Evolutionary conservation across 2,797 vertebrate species (phyloP).

Genomic region (Hypotaenidia okinawae): DNA sequence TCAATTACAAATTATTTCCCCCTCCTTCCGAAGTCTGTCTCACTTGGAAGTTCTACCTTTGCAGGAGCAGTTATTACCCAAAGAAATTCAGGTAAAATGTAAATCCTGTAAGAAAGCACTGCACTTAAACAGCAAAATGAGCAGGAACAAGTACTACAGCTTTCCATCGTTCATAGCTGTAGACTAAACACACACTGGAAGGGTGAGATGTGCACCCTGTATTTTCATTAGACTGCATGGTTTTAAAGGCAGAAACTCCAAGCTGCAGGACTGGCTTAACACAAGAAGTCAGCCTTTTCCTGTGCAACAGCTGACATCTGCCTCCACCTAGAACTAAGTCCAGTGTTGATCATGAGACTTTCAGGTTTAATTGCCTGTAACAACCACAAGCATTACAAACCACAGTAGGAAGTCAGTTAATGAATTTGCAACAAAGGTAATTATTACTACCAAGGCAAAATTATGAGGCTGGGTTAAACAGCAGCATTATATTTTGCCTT

Average conservation of each 20-base stretch:
- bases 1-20: neutral
- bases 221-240: neutral
- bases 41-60: neutral
- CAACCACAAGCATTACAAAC: neutral
- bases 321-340: neutral
- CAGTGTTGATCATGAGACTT: neutral
- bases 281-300: neutral
- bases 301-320: neutral
- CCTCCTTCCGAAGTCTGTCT: neutral
- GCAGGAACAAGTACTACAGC: neutral
- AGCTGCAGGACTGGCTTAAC: neutral
- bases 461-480: neutral
- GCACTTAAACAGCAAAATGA: neutral
- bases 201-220: neutral
- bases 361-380: slow-evolving; percentile 5
- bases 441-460: neutral
- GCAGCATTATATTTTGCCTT: neutral
- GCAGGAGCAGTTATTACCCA: neutral
- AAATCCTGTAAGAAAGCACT: neutral
- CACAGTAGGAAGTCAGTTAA: slow-evolving; percentile 5
- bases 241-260: neutral
- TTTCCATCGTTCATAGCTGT: neutral
- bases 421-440: neutral
- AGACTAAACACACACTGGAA: neutral
- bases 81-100: neutral